Percentiles rank a stretch among this genome's conserved stretches.
Conservation (phyloP, 2,888 invertebrate genomes). For the Clivina fossor region DNA sequence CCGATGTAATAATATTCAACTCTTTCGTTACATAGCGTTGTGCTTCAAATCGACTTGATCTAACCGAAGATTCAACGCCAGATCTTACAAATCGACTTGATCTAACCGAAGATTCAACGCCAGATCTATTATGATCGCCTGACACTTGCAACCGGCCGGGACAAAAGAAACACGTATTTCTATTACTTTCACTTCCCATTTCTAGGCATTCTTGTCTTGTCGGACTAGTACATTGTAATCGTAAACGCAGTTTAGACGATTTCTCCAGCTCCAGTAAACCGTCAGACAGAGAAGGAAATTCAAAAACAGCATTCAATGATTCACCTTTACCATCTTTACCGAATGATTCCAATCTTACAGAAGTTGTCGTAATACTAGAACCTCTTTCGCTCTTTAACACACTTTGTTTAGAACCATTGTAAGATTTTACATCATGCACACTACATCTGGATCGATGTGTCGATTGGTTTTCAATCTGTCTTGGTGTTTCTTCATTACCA, state of each 20-base stretch:
- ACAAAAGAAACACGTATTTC: not conserved
- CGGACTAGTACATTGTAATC: conserved; percentile 23
- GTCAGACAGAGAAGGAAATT: conserved; percentile 20
- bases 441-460: too few species aligned
- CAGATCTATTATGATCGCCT: conserved; percentile 24
- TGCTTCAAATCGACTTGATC: too few species aligned
- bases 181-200: not conserved
- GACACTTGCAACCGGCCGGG: conserved; percentile 7
- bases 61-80: too few species aligned
- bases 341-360: conserved; percentile 16
- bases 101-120: too few species aligned
- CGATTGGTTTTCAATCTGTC: too few species aligned
- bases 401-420: too few species aligned
- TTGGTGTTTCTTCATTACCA: too few species aligned
- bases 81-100: too few species aligned
- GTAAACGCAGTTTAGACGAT: conserved; percentile 19
- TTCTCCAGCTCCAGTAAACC: conserved; percentile 25
- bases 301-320: conserved; percentile 25
- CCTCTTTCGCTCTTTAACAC: too few species aligned
- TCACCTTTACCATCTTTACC: conserved; percentile 29
- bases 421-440: too few species aligned
- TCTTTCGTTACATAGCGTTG: conserved; percentile 13
- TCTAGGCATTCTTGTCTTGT: not conserved
- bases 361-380: conserved; percentile 23
- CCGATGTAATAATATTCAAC: conserved; percentile 11